Base-by-base conservation (phyloP, 1,140 invertebrate species). In the Apocrypta bakeri region DNA sequence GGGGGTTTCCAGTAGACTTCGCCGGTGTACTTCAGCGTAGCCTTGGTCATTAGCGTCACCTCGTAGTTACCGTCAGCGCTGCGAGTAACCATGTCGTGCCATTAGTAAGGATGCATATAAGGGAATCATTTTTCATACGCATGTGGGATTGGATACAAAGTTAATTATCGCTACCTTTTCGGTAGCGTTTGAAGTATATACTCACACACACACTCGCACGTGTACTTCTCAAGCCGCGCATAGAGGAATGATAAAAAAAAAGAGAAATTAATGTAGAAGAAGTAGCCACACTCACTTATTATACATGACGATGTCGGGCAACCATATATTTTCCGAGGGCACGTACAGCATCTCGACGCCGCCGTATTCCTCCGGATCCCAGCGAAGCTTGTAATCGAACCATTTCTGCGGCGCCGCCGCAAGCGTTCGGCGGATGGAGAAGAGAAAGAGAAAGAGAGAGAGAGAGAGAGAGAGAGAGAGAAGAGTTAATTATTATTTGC, bases 1-100 rank as follows among this genome's bases (percentile, higher is more conserved):
- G 99, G 99, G 0, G 99, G 99, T 90, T 98, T 98, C 98, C 98
- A 99, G 71, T 95, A 95, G 17, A 99, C 97, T 90, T 98, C 96
- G 0, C 98, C 98, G 0, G 95, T 97, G 86, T 96, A 97, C 85
- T 96, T 96, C 0, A 98, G 92, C 4, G 97, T 98, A 1, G 97
- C 98, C 92, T 99, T 99, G 2, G 98, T 99, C 97, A 99, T 99
- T 17, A 99, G 92, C 1, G 97, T 98, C 56, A 99, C 98, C 92
- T 99, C 98, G 91, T 99, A 99, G 90, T 99, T 99, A 24, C 98
- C 98, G 92, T 99, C 98, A 88, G 96, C 96, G 90, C 96, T 97
- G 85, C n/a, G 71, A 24, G 61, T 9, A 14, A 24, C 25, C 61
- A 64, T 24, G 63, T 66, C 27, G 48, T 21, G 71, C 21, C 27